Conservation (phyloP, 2,888 invertebrate genomes). For the Apoderus coryli region DNA sequence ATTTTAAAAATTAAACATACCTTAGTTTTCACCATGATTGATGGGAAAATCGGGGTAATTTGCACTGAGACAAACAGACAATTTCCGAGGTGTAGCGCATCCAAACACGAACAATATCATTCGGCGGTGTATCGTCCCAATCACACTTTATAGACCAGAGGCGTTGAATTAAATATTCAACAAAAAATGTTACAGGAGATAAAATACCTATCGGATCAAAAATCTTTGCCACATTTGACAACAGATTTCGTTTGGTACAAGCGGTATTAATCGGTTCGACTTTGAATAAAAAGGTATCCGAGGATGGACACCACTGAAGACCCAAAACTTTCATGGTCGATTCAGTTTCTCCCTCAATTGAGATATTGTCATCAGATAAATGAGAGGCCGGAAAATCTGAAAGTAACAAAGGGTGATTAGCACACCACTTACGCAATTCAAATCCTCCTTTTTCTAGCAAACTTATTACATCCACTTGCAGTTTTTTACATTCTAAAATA, state of each 20-base stretch:
- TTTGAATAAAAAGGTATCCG: too few relatives aligned
- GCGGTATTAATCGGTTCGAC: too few relatives aligned
- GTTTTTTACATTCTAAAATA: neutral
- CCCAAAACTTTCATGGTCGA: slow-evolving; percentile 1
- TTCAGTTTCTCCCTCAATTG: neutral
- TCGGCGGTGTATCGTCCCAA: slow-evolving; percentile 5
- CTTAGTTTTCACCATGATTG: too few relatives aligned
- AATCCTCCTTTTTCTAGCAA: slow-evolving; percentile 5
- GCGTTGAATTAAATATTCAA: slow-evolving; percentile 4
- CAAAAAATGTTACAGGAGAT: slow-evolving; percentile 3
- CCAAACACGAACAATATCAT: slow-evolving; percentile 4
- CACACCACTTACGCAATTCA: slow-evolving; percentile 7
- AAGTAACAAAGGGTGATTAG: slow-evolving; percentile 4
- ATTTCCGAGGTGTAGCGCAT: slow-evolving; percentile 1
- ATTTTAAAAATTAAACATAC: too few relatives aligned
- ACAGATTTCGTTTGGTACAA: too few relatives aligned
- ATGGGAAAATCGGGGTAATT: too few relatives aligned
- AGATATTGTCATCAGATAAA: neutral
- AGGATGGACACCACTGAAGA: too few relatives aligned
- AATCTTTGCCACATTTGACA: too few relatives aligned
- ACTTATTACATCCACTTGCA: slow-evolving; percentile 2
- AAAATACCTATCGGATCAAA: slow-evolving; percentile 7
- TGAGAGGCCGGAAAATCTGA: slow-evolving; percentile 3
- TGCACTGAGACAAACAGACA: neutral
- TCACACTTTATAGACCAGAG: slow-evolving; percentile 2